A percentile compares a stretch with the other conserved stretches of the same genome.
Evolutionary conservation across 2,888 invertebrate genomes (phyloP).

Genomic region (Celastrina argiolus): DNA sequence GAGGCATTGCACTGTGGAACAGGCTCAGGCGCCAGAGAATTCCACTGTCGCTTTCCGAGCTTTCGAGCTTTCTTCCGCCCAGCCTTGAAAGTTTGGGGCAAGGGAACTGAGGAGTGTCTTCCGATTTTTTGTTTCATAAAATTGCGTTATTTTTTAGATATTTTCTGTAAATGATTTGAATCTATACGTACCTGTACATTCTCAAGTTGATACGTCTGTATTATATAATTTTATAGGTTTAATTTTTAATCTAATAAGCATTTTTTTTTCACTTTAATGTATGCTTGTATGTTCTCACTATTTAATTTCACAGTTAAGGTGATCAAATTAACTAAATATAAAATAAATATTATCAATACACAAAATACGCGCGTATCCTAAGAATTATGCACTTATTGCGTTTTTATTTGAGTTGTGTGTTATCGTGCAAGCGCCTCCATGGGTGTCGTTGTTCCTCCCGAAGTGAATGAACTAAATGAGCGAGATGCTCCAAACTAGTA

Average conservation of each 20-base stretch:
- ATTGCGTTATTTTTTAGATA: too few relatives aligned
- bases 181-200: too few relatives aligned
- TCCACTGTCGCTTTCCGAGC: slow-evolving; percentile 76
- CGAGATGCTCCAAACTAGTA: slow-evolving; percentile 62
- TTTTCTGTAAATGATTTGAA: too few relatives aligned
- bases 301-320: too few relatives aligned
- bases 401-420: neutral
- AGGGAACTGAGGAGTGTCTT: slow-evolving; percentile 40
- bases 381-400: neutral
- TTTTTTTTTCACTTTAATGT: too few relatives aligned
- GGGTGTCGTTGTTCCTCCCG: slow-evolving; percentile 40
- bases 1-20: slow-evolving; percentile 49
- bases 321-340: neutral
- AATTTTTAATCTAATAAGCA: too few relatives aligned
- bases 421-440: slow-evolving; percentile 32
- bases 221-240: too few relatives aligned
- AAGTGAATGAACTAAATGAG: slow-evolving; percentile 73
- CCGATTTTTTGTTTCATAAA: neutral
- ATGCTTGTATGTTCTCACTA: too few relatives aligned
- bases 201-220: too few relatives aligned
- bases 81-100: slow-evolving; percentile 70
- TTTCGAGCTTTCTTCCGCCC: slow-evolving; percentile 73
- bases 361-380: neutral
- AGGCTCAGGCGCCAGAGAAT: slow-evolving; percentile 58
- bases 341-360: neutral